Percentiles rank a stretch among this genome's conserved stretches.
Evolutionary conservation across 2,113 vertebrate genomes (phyloP).

Genomic region (Gorsachius goisagi): DNA sequence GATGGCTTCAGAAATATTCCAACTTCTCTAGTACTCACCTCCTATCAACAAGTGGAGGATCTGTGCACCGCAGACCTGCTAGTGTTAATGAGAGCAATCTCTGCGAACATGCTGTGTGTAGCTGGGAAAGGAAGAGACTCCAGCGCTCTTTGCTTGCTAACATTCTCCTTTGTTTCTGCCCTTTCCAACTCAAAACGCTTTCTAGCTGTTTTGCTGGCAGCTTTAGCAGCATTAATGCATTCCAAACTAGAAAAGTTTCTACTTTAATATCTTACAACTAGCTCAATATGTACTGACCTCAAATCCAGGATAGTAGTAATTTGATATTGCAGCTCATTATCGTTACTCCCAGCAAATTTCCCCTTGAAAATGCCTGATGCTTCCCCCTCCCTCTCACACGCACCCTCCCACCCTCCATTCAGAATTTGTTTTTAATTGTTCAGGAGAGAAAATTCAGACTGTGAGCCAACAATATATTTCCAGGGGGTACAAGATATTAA

Average conservation of each 20-base stretch:
- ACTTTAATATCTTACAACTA: slow-evolving; percentile 51
- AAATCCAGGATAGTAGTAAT: slow-evolving; percentile 57
- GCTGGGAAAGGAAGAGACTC: not conserved
- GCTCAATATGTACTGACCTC: slow-evolving; percentile 58
- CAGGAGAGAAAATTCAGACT: slow-evolving; percentile 7
- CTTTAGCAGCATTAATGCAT: slow-evolving; percentile 42
- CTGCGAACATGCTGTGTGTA: not conserved
- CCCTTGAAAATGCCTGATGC: not conserved
- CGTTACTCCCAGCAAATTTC: slow-evolving; percentile 58
- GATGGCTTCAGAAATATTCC: not conserved
- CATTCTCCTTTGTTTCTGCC: slow-evolving; percentile 35
- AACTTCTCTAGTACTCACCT: not conserved
- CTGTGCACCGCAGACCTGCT: not conserved
- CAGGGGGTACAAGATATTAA: slow-evolving; percentile 50
- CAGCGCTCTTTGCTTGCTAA: not conserved
- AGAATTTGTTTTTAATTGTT: slow-evolving; percentile 49
- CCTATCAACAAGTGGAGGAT: not conserved
- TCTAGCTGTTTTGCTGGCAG: slow-evolving; percentile 56
- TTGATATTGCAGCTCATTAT: slow-evolving; percentile 56
- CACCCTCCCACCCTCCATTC: not conserved
- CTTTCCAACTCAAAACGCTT: slow-evolving; percentile 6
- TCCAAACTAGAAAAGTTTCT: slow-evolving; percentile 58
- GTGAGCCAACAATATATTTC: slow-evolving; percentile 21
- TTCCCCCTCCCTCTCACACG: not conserved
- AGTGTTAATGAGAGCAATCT: not conserved